phyloP scores from a whole-genome alignment of 2,113 vertebrate genomes.

The Ochotona princeps region DNA sequence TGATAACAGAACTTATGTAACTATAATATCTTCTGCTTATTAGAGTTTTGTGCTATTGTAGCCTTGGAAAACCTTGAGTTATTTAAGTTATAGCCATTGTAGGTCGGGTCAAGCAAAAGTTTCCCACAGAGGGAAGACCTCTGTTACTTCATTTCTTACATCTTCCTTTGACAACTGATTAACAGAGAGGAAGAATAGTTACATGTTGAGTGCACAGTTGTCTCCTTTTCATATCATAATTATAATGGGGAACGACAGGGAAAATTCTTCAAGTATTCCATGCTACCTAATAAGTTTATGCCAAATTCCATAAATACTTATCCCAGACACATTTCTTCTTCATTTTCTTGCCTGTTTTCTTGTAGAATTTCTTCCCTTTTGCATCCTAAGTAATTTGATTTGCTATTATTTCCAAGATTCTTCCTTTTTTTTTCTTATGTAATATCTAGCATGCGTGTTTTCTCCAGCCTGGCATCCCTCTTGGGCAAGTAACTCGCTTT shows the following conservation, averaged over 20 bases:
- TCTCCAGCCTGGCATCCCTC: not conserved
- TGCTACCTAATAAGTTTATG: slow-evolving; percentile 1
- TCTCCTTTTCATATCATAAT: not conserved
- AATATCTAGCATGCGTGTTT: not conserved
- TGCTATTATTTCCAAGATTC: not conserved
- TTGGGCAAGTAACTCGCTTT: slow-evolving; percentile 28
- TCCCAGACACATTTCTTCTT: not conserved
- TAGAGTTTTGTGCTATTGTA: not conserved
- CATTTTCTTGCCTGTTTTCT: not conserved
- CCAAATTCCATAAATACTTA: not conserved
- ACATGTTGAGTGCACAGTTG: not conserved
- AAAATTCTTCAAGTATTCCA: not conserved
- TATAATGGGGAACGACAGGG: not conserved
- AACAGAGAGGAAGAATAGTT: not conserved
- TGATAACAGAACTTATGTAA: not conserved
- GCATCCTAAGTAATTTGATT: not conserved
- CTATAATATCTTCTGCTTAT: not conserved
- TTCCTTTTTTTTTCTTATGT: not conserved
- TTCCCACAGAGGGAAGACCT: not conserved
- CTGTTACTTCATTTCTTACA: not conserved
- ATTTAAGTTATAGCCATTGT: not conserved
- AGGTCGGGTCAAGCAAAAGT: not conserved
- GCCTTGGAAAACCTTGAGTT: not conserved
- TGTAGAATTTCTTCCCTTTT: not conserved
- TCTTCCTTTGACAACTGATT: not conserved